These are phyloP conservation scores for Phalacrocorax brasilianus DNA, from an alignment of 2,113 vertebrate genomes.

Conservation along the genomic window DNA sequence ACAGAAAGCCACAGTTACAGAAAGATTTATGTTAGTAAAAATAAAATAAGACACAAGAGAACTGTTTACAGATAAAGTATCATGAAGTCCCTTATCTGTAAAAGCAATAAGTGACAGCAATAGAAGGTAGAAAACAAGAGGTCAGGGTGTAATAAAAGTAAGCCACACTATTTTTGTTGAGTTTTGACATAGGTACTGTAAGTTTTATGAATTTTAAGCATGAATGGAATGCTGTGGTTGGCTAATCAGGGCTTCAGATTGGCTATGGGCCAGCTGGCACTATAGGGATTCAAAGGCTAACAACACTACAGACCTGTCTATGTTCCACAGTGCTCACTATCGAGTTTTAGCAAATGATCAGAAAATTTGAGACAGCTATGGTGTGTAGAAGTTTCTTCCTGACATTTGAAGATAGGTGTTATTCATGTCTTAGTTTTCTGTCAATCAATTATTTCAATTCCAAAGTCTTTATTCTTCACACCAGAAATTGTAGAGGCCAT, in stretches of 20 bases:
- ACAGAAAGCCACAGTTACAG: not conserved
- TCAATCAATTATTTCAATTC: not conserved
- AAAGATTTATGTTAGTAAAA: slow-evolving; percentile 14
- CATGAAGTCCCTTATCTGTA: slow-evolving; percentile 23
- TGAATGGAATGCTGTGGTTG: slow-evolving; percentile 55
- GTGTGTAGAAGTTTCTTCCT: not conserved
- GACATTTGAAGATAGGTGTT: not conserved
- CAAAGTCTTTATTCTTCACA: not conserved
- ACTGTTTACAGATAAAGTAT: slow-evolving; percentile 23
- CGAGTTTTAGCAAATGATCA: slow-evolving; percentile 5
- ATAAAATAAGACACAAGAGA: slow-evolving; percentile 25
- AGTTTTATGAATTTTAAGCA: slow-evolving; percentile 59
- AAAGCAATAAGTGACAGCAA: slow-evolving; percentile 20
- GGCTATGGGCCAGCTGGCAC: slow-evolving; percentile 18
- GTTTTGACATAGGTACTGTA: slow-evolving; percentile 12
- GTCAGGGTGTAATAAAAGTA: slow-evolving; percentile 33
- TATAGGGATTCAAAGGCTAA: slow-evolving; percentile 27
- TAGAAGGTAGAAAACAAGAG: slow-evolving; percentile 28
- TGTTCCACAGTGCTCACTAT: not conserved
- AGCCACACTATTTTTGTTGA: slow-evolving; percentile 21
- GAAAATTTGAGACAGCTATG: not conserved
- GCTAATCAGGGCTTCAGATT: slow-evolving; percentile 46
- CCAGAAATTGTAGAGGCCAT: not conserved
- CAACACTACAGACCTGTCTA: not conserved
- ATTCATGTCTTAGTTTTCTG: not conserved